These are phyloP conservation scores for Darevskia nairensis DNA, from an alignment of 2,797 vertebrate species.

Conservation along the genomic window DNA sequence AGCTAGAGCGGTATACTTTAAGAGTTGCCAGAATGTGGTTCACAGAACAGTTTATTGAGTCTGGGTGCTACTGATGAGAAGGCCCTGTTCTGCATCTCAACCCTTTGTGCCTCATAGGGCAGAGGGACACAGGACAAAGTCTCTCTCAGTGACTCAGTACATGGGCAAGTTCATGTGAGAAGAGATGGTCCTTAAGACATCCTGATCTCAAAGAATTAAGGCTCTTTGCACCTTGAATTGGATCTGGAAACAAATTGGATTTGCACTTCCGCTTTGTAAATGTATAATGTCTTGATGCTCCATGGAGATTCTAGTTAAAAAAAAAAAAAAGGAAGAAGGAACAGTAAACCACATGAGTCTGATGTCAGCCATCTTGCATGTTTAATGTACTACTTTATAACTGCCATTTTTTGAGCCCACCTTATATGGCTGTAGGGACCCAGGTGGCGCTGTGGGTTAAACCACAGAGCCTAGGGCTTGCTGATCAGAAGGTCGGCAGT, in stretches of 20 bases:
- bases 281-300: neutral
- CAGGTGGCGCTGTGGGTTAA: no score
- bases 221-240: neutral
- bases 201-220: neutral
- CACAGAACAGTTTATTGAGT: no score
- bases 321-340: neutral
- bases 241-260: neutral
- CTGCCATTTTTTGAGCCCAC: neutral
- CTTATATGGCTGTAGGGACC: neutral
- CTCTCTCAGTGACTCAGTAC: neutral
- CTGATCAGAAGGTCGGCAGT: no score
- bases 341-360: neutral
- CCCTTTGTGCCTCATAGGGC: neutral
- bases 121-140: neutral
- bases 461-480: no score
- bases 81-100: neutral
- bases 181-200: neutral
- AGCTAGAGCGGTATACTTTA: neutral
- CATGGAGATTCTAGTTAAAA: neutral
- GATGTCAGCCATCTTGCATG: neutral
- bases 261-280: neutral
- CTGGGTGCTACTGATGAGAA: neutral
- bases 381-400: neutral
- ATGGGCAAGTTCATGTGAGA: no score
- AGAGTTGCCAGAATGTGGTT: neutral